Evolutionary conservation across 2,797 vertebrate genomes (phyloP).

Genomic region (Halcyon smyrnensis): DNA sequence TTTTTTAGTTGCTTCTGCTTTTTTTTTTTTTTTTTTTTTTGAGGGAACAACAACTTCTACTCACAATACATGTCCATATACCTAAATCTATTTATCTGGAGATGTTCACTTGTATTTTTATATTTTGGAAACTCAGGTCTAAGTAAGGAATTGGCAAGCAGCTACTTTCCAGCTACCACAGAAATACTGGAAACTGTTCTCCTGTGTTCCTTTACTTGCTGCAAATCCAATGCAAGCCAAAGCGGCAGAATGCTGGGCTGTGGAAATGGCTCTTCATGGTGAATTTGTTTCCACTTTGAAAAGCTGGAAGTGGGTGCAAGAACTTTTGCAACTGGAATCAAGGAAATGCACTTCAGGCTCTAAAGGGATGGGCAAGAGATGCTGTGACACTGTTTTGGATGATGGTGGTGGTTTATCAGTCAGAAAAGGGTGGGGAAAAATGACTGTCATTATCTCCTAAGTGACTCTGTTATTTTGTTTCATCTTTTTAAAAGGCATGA

Average conservation of each 20-base stretch:
- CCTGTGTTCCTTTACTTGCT: neutral
- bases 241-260: neutral
- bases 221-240: neutral
- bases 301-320: neutral
- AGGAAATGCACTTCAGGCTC: neutral
- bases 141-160: neutral
- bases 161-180: neutral
- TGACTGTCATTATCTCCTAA: neutral
- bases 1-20: neutral
- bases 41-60: neutral
- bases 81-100: neutral
- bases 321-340: neutral
- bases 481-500: neutral
- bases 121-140: neutral
- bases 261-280: neutral
- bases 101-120: neutral
- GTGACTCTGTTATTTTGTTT: neutral
- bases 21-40: neutral
- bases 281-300: neutral
- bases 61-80: fast-evolving
- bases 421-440: neutral
- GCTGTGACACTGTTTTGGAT: neutral
- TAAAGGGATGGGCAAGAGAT: neutral
- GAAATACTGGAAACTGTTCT: neutral
- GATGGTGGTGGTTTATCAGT: neutral